These are phyloP conservation scores for Lacerta agilis DNA, from an alignment of 2,797 vertebrate species.

Conservation along the genomic window DNA sequence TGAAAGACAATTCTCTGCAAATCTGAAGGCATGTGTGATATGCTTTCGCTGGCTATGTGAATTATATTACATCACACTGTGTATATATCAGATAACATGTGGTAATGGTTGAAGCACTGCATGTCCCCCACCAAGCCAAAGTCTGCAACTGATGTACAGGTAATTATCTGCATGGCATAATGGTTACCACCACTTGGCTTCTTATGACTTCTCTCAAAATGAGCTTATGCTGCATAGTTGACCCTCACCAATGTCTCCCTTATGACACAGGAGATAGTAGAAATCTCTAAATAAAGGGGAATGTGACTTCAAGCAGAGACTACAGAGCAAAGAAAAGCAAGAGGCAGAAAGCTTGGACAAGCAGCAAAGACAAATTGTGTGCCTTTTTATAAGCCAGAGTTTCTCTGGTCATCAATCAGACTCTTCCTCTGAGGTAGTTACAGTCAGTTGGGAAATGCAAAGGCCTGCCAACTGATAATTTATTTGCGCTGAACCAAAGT, in stretches of 20 bases:
- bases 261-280: neutral
- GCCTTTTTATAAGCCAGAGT: constrained; percentile 5
- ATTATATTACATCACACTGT: neutral
- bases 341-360: constrained; percentile 8
- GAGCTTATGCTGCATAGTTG: neutral
- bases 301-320: constrained; percentile 30
- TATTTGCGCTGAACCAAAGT: constrained; percentile 23
- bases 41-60: constrained; percentile 38
- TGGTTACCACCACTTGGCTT: constrained; percentile 34
- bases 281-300: constrained; percentile 24
- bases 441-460: constrained; percentile 15
- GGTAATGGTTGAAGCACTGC: constrained; percentile 22
- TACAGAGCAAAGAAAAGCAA: constrained; percentile 9
- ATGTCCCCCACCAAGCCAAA: constrained; percentile 37
- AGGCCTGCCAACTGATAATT: neutral
- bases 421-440: neutral
- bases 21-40: constrained; percentile 25
- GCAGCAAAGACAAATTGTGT: constrained; percentile 3
- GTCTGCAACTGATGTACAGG: constrained; percentile 34
- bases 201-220: constrained; percentile 2
- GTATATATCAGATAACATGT: constrained; percentile 37
- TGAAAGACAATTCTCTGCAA: constrained; percentile 19
- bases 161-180: constrained; percentile 39
- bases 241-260: constrained; percentile 8
- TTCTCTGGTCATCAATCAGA: neutral